Base-by-base conservation (phyloP, 2,113 vertebrate species). In the Aegithalos caudatus region DNA sequence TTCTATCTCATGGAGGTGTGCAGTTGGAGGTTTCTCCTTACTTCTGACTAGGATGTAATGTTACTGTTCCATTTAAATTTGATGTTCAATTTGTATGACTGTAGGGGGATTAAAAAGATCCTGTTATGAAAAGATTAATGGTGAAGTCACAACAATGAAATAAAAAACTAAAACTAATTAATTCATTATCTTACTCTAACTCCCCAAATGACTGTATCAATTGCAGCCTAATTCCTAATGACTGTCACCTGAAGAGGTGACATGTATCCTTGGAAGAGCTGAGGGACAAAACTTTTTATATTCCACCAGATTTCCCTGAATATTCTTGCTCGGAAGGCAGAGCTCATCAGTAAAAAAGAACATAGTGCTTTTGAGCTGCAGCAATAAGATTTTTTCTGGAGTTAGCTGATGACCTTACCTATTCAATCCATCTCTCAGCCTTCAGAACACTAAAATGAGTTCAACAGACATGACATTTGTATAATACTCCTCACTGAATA, bases 131-230 rank as follows among this genome's bases (percentile, higher is more conserved):
- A 79, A 87, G 33, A 84, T 69, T 87, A 86, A 85, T 54, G 54
- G 37, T 11, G 25, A 82, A 91, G 56, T 69, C 71, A 88, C 60
- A 74, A 51, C 3, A 11, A 83, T 64, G 29, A 96, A 95, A 94
- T 35, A 57, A 64, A 92, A 80, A 72, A 33, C 64, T 90, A 70
- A 91, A 93, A 73, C 42, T 62, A 92, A 90, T 96, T 76, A 95
- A 91, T 95, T 85, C 38, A 80, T 83, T 92, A 66, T 77, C 72
- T 93, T 84, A 60, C 37, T 58, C 83, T 82, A 86, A 67, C 22
- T 91, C 73, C 70, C 86, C 33, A 71, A 54, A 82, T 1, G 14
- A 87, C 38, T 3, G 1, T 70, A 71, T 76, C 88, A 86, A 94
- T 94, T 94, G 47, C 58, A 86, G 56, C 24, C 62, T 94, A 90